Percentiles rank a stretch among this genome's conserved stretches.
Evolutionary conservation across 2,113 vertebrate genomes (phyloP).

Genomic region (Sinocyclocheilus anshuiensis): DNA sequence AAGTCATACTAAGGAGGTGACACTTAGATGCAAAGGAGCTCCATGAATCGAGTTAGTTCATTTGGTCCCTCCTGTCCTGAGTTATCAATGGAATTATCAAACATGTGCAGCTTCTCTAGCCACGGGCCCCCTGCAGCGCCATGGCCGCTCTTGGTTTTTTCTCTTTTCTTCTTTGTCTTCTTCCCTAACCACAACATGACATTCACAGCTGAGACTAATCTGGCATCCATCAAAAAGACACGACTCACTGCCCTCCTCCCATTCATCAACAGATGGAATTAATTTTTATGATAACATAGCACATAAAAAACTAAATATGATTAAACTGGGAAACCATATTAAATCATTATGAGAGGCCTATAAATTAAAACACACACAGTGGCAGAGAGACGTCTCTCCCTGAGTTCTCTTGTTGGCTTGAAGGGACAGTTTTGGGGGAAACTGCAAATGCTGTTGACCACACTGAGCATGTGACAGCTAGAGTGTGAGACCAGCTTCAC

Average conservation of each 20-base stretch:
- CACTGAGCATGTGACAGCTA: neutral
- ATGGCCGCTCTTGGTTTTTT: conserved; percentile 15
- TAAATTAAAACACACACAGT: neutral
- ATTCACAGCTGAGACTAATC: neutral
- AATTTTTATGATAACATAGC: neutral
- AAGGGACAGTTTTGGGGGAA: neutral
- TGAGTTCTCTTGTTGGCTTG: neutral
- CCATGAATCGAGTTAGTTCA: conserved; percentile 11
- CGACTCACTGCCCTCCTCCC: neutral
- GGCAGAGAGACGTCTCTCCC: neutral
- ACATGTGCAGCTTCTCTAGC: conserved; percentile 53
- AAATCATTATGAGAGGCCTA: neutral
- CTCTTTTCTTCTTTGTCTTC: conserved; percentile 20
- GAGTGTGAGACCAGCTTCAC: neutral
- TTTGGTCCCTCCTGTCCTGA: neutral
- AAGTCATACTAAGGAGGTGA: neutral
- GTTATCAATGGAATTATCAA: conserved; percentile 53
- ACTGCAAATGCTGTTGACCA: neutral
- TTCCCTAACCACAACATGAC: conserved; percentile 28
- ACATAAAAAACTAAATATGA: neutral
- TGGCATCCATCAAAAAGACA: neutral
- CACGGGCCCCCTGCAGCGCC: conserved; percentile 13
- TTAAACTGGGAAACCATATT: neutral
- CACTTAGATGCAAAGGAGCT: conserved; percentile 52
- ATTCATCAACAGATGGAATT: neutral